These are phyloP conservation scores for Platysteira castanea DNA, from an alignment of 2,113 vertebrate genomes.

Conservation along the genomic window DNA sequence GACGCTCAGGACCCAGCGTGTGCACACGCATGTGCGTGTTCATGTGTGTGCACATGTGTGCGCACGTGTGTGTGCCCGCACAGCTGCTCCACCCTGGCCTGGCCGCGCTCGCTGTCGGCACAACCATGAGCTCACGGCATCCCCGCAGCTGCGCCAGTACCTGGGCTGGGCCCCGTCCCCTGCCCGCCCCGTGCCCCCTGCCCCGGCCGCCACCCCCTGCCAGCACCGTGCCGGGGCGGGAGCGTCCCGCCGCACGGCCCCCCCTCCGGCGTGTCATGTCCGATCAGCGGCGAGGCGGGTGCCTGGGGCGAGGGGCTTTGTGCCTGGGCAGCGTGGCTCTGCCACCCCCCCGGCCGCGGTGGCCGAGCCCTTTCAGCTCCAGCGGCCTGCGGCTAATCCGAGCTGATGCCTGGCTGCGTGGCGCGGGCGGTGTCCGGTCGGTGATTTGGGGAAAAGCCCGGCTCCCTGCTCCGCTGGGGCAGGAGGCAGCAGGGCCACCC, in stretches of 20 bases:
- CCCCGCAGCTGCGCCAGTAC: neutral
- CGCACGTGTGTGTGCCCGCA: neutral
- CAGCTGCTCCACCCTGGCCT: neutral
- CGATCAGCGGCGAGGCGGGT: neutral
- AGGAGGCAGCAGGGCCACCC: neutral
- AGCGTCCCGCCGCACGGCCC: neutral
- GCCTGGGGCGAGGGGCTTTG: neutral
- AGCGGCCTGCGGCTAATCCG: slow-evolving; percentile 29
- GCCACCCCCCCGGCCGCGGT: neutral
- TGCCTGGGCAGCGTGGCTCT: neutral
- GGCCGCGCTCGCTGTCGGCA: neutral
- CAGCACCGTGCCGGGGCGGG: neutral
- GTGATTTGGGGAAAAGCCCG: neutral
- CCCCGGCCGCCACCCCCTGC: neutral
- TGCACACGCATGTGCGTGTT: neutral
- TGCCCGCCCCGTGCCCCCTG: neutral
- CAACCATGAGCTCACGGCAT: neutral
- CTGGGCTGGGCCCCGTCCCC: neutral
- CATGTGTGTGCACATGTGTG: neutral
- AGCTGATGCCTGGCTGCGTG: neutral
- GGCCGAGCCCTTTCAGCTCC: slow-evolving; percentile 2
- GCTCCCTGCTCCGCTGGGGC: neutral
- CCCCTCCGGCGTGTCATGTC: neutral
- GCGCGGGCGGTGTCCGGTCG: neutral
- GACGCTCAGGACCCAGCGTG: neutral